A percentile compares a stretch with the other conserved stretches of the same genome.
phyloP scores from a whole-genome alignment of 2,888 invertebrate species.

The Gortyna flavago region DNA sequence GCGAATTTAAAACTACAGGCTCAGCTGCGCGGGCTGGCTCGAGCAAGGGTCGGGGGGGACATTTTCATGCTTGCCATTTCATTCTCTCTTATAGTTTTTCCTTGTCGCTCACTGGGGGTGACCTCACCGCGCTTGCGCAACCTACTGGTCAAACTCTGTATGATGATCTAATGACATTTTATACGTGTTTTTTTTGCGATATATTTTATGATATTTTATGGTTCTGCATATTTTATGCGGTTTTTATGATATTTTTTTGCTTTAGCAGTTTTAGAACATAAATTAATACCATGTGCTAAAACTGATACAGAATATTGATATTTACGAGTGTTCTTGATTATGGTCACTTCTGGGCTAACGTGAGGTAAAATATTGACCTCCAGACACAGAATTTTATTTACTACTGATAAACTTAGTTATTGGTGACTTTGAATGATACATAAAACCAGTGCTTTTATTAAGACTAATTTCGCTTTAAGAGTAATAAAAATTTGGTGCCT shows the following conservation, averaged over 20 bases:
- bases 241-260: background rate
- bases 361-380: background rate
- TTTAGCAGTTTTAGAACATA: background rate
- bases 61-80: slow-evolving; percentile 40
- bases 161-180: slow-evolving; percentile 65
- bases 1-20: too few relatives aligned
- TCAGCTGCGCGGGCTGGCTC: too few relatives aligned
- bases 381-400: background rate
- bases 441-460: slow-evolving; percentile 7
- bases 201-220: slow-evolving; percentile 30
- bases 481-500: slow-evolving; percentile 15
- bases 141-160: slow-evolving; percentile 37
- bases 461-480: background rate
- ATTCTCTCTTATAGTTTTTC: slow-evolving; percentile 48
- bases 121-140: slow-evolving; percentile 67
- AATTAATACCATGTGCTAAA: background rate
- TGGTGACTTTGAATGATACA: background rate
- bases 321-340: background rate
- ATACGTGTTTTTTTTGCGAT: slow-evolving; percentile 40
- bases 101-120: slow-evolving; percentile 47
- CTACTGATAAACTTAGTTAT: background rate
- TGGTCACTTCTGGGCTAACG: background rate
- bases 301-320: background rate
- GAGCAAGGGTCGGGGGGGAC: too few relatives aligned
- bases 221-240: slow-evolving; percentile 31